phyloP scores from a whole-genome alignment of 2,888 invertebrate genomes.

The Monochamus alternatus region DNA sequence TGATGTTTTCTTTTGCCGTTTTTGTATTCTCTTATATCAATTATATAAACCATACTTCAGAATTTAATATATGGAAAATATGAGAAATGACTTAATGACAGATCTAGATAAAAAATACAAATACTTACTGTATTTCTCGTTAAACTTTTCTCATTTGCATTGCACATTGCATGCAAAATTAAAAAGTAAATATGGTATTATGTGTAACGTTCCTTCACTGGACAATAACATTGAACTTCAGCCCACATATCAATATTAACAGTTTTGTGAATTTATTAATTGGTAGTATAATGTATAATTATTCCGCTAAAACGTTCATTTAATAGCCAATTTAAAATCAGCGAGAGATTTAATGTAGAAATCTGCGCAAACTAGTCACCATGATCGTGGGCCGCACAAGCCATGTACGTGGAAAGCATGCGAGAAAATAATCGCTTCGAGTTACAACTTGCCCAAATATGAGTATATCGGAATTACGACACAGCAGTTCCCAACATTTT shows the following conservation, averaged over 20 bases:
- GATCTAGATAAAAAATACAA: no score
- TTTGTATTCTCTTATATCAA: no score
- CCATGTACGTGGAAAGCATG: slow-evolving; percentile 11
- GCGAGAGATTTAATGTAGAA: background rate
- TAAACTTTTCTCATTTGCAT: no score
- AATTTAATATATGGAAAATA: no score
- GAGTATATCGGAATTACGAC: no score
- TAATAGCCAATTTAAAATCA: slow-evolving; percentile 5
- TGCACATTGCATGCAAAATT: no score
- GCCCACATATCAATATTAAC: background rate
- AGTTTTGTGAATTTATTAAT: background rate
- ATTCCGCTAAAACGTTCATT: background rate
- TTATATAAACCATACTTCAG: no score
- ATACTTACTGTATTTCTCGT: no score
- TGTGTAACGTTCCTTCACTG: background rate
- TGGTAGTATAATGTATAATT: background rate
- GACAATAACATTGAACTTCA: background rate
- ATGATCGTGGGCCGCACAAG: slow-evolving; percentile 4
- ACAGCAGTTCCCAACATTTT: no score
- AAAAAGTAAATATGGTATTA: no score
- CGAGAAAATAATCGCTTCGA: background rate
- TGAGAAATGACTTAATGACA: no score
- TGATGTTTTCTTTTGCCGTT: no score
- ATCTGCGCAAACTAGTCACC: slow-evolving; percentile 13
- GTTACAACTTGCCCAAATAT: background rate